Evolutionary conservation across 1,140 invertebrate genomes (phyloP).

Genomic region (Rhopalosiphum padi): DNA sequence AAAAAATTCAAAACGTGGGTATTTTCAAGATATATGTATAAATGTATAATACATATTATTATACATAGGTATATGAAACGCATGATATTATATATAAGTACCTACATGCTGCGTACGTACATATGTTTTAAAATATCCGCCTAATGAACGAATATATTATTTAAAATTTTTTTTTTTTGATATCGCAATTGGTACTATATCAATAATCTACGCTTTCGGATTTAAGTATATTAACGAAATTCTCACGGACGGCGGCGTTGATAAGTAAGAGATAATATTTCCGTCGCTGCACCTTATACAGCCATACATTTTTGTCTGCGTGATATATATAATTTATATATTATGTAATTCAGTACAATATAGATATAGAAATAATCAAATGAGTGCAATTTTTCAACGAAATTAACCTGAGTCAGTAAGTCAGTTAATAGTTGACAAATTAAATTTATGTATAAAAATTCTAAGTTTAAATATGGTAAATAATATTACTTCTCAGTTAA

Average conservation of each 20-base stretch:
- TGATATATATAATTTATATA: background rate
- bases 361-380: too few species aligned
- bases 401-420: too few species aligned
- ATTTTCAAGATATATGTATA: background rate
- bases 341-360: too few species aligned
- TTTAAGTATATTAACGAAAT: background rate
- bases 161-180: background rate
- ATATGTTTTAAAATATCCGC: background rate
- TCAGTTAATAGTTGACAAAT: too few species aligned
- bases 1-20: background rate
- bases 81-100: background rate
- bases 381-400: too few species aligned
- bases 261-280: background rate
- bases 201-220: background rate
- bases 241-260: background rate
- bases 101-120: background rate
- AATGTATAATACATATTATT: too few species aligned
- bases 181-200: background rate
- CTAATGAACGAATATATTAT: background rate
- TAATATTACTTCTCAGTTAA: too few species aligned
- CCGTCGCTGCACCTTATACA: background rate
- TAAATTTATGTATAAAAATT: background rate
- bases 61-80: background rate
- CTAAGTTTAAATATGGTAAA: background rate
- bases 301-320: background rate